These are phyloP conservation scores for Dysidea cf. avara DNA, from an alignment of 37 sponge, comb jelly and placozoan genomes.

Conservation along the genomic window DNA sequence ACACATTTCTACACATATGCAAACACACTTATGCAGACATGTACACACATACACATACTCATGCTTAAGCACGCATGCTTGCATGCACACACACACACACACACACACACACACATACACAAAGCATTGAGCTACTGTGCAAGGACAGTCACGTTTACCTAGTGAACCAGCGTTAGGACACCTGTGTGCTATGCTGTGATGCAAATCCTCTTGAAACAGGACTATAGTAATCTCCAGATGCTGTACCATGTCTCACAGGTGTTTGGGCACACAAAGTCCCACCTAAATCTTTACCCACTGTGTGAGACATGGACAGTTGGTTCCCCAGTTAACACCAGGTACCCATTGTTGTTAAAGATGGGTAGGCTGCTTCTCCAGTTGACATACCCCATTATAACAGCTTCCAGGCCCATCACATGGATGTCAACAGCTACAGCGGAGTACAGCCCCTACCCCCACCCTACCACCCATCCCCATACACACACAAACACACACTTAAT, in stretches of 20 bases:
- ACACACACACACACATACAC: conserved; percentile 16
- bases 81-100: conserved; percentile 34
- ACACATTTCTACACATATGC: neutral
- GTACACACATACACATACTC: conserved; percentile 25
- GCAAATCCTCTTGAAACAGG: neutral
- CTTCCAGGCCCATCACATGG: neutral
- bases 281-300: no score
- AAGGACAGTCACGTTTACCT: no score
- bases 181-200: neutral
- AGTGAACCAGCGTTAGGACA: no score
- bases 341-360: no score
- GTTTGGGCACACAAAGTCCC: no score
- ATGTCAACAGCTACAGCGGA: neutral
- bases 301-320: no score
- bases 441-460: neutral
- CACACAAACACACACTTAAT: neutral
- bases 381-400: neutral
- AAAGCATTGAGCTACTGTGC: no score
- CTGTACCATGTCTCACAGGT: neutral
- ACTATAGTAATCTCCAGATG: neutral
- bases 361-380: neutral
- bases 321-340: no score
- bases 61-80: conserved; percentile 8
- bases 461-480: neutral
- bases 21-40: no score